Evolutionary conservation across 2,888 invertebrate genomes (phyloP), one percentile per base, ranked within the genome.

Genomic region (Linnaemya vulpina): DNA sequence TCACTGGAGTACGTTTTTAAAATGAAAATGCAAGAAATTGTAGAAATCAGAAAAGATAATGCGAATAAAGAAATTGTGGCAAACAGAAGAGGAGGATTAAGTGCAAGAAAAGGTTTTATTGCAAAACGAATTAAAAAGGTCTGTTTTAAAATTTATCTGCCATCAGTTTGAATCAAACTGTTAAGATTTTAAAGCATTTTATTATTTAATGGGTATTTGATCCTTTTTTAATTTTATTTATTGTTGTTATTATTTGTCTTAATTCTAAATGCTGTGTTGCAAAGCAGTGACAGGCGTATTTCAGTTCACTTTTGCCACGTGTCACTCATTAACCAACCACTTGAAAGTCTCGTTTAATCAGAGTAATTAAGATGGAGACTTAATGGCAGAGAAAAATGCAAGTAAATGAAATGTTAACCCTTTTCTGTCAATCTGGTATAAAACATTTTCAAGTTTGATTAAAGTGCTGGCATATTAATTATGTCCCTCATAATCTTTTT

Each of bases 261-360:
- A 13, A n/a, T n/a, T 2, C 1, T n/a, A 38, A 51, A 40, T 35
- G n/a, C 17, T 40, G n/a, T 58, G n/a, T 58, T 65, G 65, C 5
- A n/a, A 38, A 46, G 63, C 53, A 55, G 38, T 38, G 15, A 67
- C 38, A 65, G 65, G 65, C 74, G 51, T 51, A 35, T 60, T 30
- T n/a, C 10, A n/a, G 43, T n/a, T 43, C n/a, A 30, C 38, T 49
- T 9, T 38, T 86, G 89, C 87, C 90, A 90, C 90, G 91, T 90
- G 90, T 86, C 88, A 86, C 89, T 91, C 89, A 91, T 90, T 91
- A 90, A 90, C 88, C 89, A 88, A 90, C 88, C 89, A 88, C 90
- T 89, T 89, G 88, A 89, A 40, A 20, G 22, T 38, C 88, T 90
- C 88, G 88, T 89, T 89, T 30, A 88, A 88, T 86, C 86, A 88